Percentiles rank a stretch among this genome's conserved stretches.
phyloP scores from a whole-genome alignment of 2,888 invertebrate genomes.

The Drosophila prolongata region DNA sequence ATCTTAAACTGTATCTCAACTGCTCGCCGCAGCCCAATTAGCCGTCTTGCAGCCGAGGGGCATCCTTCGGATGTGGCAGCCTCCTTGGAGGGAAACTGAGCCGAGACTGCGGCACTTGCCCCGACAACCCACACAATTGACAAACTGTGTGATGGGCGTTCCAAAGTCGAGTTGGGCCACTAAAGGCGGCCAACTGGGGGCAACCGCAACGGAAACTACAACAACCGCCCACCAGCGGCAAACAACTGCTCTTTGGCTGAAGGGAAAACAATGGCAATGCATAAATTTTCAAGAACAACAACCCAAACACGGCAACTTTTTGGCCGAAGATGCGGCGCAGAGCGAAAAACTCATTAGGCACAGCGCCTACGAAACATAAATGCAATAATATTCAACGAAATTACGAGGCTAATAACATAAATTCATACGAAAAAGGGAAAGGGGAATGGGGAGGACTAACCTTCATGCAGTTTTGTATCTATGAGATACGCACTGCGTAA shows the following conservation, averaged over 20 bases:
- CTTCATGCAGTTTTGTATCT: slow-evolving; percentile 57
- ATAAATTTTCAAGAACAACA: slow-evolving; percentile 64
- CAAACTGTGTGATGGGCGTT: slow-evolving; percentile 24
- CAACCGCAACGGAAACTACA: slow-evolving; percentile 43
- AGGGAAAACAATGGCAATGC: slow-evolving; percentile 70
- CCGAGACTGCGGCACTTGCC: slow-evolving; percentile 29
- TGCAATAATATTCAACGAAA: slow-evolving; percentile 71
- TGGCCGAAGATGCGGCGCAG: slow-evolving; percentile 22
- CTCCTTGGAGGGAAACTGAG: slow-evolving; percentile 10
- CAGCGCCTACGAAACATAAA: slow-evolving; percentile 73
- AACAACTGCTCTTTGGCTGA: slow-evolving; percentile 3
- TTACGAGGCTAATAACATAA: slow-evolving; percentile 76
- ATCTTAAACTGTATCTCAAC: slow-evolving; percentile 24
- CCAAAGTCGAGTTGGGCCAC: slow-evolving; percentile 11
- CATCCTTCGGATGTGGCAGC: slow-evolving; percentile 25
- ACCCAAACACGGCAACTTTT: slow-evolving; percentile 33
- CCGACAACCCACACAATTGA: slow-evolving; percentile 40
- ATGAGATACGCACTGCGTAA: slow-evolving; percentile 71
- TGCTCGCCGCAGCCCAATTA: slow-evolving; percentile 31
- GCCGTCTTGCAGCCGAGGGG: slow-evolving; percentile 19
- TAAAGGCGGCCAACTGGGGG: slow-evolving; percentile 37
- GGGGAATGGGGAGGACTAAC: slow-evolving; percentile 28
- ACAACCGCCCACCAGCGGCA: slow-evolving; percentile 31
- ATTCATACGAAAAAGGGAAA: slow-evolving; percentile 38
- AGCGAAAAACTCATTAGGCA: slow-evolving; percentile 72